phyloP scores from a whole-genome alignment of 2,113 vertebrate species.

The Turdus rufiventris region DNA sequence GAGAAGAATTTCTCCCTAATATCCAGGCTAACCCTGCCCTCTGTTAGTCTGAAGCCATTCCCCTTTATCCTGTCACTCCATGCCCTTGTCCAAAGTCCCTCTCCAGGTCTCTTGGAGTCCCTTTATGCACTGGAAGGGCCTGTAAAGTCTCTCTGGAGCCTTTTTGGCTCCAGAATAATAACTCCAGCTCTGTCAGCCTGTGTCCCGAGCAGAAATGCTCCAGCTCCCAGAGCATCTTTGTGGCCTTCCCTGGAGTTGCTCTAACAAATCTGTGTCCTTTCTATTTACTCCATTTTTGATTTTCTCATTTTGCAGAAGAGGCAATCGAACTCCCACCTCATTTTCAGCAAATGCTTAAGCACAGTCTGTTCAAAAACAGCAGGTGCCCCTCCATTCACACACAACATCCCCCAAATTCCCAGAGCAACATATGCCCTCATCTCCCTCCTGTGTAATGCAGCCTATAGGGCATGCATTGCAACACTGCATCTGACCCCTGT shows the following conservation, averaged over 20 bases:
- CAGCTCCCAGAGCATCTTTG: not conserved
- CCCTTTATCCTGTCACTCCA: not conserved
- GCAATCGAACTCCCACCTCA: not conserved
- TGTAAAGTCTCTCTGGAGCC: not conserved
- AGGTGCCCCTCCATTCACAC: not conserved
- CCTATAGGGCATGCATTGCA: fast-evolving
- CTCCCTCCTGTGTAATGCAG: not conserved
- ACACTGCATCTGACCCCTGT: not conserved
- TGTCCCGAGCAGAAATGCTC: not conserved
- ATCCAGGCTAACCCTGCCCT: not conserved
- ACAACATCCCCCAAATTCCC: not conserved
- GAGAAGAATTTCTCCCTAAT: not conserved
- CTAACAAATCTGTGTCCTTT: not conserved
- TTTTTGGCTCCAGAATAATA: not conserved
- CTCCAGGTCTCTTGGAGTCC: not conserved
- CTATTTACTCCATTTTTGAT: not conserved
- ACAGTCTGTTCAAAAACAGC: not conserved
- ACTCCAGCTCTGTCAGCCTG: not conserved
- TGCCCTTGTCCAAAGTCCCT: not conserved
- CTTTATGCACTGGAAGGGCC: not conserved
- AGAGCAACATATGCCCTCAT: not conserved
- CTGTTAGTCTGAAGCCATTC: not conserved
- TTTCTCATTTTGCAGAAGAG: not conserved
- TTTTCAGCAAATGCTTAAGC: not conserved
- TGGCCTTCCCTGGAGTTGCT: not conserved